phyloP scores from a whole-genome alignment of 2,797 vertebrate species.

The Danio kyathit region DNA sequence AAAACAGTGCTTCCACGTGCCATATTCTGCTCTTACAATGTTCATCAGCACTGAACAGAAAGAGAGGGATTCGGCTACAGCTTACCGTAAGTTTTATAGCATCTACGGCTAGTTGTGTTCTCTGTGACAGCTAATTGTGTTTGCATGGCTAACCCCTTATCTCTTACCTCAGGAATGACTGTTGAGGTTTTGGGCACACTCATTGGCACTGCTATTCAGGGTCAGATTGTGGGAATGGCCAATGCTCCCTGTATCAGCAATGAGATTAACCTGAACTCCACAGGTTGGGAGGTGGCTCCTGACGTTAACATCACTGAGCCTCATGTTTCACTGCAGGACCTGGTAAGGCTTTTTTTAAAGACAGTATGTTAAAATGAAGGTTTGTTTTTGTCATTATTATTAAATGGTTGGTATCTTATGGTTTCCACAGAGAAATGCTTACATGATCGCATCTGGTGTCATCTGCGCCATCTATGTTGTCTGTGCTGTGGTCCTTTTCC shows the following conservation, averaged over 20 bases:
- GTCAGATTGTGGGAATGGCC: constrained; percentile 90
- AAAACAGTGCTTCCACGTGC: constrained; percentile 94
- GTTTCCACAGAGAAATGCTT: constrained; percentile 85
- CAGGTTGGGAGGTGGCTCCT: constrained; percentile 56
- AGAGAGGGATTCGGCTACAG: constrained; percentile 94
- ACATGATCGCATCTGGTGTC: constrained; percentile 89
- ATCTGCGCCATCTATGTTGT: constrained; percentile 88
- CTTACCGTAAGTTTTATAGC: constrained; percentile 86
- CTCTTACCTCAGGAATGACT: constrained; percentile 86
- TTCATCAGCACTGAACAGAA: constrained; percentile 95
- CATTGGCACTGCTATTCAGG: constrained; percentile 93
- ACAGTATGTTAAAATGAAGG: background rate
- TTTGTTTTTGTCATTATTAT: background rate
- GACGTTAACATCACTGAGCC: constrained; percentile 73
- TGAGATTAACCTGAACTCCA: constrained; percentile 31
- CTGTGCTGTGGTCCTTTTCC: constrained; percentile 83
- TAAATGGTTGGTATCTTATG: constrained; percentile 15
- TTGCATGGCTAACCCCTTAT: background rate
- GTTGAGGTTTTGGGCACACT: constrained; percentile 93
- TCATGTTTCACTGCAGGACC: constrained; percentile 75
- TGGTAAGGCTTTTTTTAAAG: constrained; percentile 71
- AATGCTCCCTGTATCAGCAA: constrained; percentile 81
- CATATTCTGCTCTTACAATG: constrained; percentile 97
- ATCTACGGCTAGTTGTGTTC: background rate
- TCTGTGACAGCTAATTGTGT: background rate